Evolutionary conservation across 2,888 invertebrate species (phyloP), one percentile per base, ranked within the genome.

Genomic region (Clunio marinus): DNA sequence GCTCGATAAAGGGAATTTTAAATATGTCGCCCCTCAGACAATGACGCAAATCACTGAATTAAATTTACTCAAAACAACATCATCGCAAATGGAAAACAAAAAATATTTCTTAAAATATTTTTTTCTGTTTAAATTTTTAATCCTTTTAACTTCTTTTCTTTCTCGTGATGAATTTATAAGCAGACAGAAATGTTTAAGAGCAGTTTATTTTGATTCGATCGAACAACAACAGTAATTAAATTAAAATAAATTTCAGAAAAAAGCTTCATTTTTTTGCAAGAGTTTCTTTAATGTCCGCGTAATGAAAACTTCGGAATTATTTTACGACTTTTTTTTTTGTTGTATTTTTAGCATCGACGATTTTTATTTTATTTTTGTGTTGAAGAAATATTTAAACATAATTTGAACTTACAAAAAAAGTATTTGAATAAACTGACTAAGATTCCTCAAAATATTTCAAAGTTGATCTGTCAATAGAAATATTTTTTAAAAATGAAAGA

Each of bases 221-320:
- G 20, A 57, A 57, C 27, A 27, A 57, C 25, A 57, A 57, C 57
- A 57, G 57, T 57, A 57, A 57, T 57, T 57, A 57, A 57, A 57
- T 13, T 57, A 57, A 57, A 57, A 27, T 57, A 24, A 13, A 13
- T 27, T 57, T 13, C n/a, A 10, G 10, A 32, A 32, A 13, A 45
- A 45, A 17, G 25, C 27, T 15, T 57, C 27, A 45, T 13, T 15
- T 45, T n/a, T 57, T 25, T 17, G 25, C 57, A 32, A 41, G n/a
- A 41, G 10, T 41, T 41, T 51, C 22, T 51, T 51, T 51, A 17
- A 51, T 51, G 51, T 22, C 51, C 51, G 51, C 51, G 51, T 51
- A 51, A 51, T 22, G 51, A 10, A 51, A 51, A 17, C 17, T 51
- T 51, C 51, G 17, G 17, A 51, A 17, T 8, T 51, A n/a, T 51